Evolutionary conservation across 2,888 invertebrate species (phyloP), one percentile per base, ranked within the genome.

Genomic region (Melanargia galathea): DNA sequence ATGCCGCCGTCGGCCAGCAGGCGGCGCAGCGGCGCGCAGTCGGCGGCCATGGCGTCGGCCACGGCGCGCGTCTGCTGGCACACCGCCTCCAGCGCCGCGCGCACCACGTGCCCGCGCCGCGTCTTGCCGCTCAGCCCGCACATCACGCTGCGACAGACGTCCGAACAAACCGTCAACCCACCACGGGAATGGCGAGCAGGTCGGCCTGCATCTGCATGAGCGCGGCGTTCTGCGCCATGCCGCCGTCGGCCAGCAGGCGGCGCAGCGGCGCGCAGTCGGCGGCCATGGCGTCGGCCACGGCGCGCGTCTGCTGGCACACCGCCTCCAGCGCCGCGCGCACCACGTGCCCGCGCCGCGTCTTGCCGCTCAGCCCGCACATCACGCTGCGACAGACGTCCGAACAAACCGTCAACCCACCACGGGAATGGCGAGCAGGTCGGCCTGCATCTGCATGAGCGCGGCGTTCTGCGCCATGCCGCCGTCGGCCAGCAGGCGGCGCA

Each of bases 131-230:
- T 96, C 69, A 98, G 85, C 0, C 98, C 98, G 82, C 97, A 95
- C 73, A 98, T 95, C 30, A 97, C 94, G 2, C 72, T 71, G 58
- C 16, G 16, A 11, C 22, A 46, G 16, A 38, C 74, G 11, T 10
- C 4, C 20, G 11, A 0, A 45, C 3, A 2, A 20, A 20, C 35
- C n/a, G n/a, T n/a, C n/a, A n/a, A 13, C 80, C 68, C 56, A 90
- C 90, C 70, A 97, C 94, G 67, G 95, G 94, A 69, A 97, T 95
- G 11, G 98, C 98, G 60, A 96, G 94, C 65, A 98, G 92, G 86
- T 99, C 98, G 0, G 99, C 96, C 80, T 98, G 97, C 79, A 98
- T 93, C 87, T 99, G 98, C 94, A 99, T 96, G 62, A 99, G 93
- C 60, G 95, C 90, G 70, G 94, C 92, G 84, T 98, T 98, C 68